Evolutionary conservation across 2,888 invertebrate species (phyloP), one percentile per base, ranked within the genome.

Genomic region (Erebia aethiops): DNA sequence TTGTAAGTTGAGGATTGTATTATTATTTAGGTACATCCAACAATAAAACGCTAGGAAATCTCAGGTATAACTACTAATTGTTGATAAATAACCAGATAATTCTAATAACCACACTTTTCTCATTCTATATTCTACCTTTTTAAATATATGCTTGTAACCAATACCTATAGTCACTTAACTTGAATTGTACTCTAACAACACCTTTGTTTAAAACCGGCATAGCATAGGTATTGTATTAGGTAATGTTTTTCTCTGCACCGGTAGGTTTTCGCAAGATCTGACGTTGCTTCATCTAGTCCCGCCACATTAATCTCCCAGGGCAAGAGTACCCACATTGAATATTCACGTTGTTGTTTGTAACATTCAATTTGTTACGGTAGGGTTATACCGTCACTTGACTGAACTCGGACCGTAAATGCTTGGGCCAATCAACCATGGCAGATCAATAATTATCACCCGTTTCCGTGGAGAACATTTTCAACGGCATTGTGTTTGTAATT

Each of bases 191-290:
- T 54, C 65, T 18, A 46, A 58, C 58, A 67, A 26, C 58, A 49
- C n/a, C 57, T 67, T 57, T 67, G 67, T 58, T 58, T 67, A 49
- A 67, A 58, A 58, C 67, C 54, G 54, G 62, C 43, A 58, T 56
- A 71, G 60, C 51, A 68, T 70, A 63, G 64, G 81, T 79, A 89
- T 89, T 90, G 89, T 89, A 76, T 92, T 89, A 86, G 81, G 90
- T 87, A 92, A 80, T 79, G 81, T 87, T 87, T 88, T 87, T 85
- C 82, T 82, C 79, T 80, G 83, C 85, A 81, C 79, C 71, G 77
- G 77, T 79, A 72, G 71, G 80, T 88, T 91, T 90, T 90, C 88
- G 89, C 90, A 91, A 92, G 84, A 79, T 26, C 41, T 72, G 16
- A 51, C 73, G 78, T 91, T 90, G 88, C 90, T 81, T 81, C 90